Conservation (phyloP, 2,113 vertebrate species). For the Notechis scutatus region DNA sequence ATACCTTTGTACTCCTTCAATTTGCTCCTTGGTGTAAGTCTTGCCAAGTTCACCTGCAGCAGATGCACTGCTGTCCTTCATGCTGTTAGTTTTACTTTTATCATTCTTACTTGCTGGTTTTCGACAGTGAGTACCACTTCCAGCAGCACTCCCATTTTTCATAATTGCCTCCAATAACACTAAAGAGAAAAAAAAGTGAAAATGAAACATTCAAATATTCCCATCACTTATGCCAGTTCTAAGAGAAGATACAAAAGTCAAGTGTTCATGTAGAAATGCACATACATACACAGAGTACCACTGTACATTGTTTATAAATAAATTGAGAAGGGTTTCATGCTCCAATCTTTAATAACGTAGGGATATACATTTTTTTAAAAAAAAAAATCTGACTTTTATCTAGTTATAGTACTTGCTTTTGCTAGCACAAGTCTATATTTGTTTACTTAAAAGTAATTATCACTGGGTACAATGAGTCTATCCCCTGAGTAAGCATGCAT, state of each 20-base stretch:
- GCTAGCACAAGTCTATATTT: not conserved
- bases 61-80: slow-evolving; percentile 62
- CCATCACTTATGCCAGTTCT: not conserved
- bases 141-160: slow-evolving; percentile 86
- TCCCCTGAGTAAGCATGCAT: not conserved
- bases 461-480: not conserved
- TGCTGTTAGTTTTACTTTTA: slow-evolving; percentile 55
- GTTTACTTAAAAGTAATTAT: not conserved
- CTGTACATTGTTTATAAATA: not conserved
- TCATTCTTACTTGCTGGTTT: slow-evolving; percentile 69
- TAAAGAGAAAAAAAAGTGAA: slow-evolving; percentile 57
- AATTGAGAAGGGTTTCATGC: not conserved
- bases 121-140: slow-evolving; percentile 76
- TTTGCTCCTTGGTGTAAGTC: slow-evolving; percentile 86
- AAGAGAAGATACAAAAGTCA: not conserved
- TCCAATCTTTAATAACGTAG: not conserved
- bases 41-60: slow-evolving; percentile 73
- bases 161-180: slow-evolving; percentile 85
- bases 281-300: not conserved
- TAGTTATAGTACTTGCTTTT: not conserved
- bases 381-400: not conserved
- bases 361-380: not conserved
- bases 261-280: not conserved
- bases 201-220: not conserved
- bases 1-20: slow-evolving; percentile 92